A percentile compares a stretch with the other conserved stretches of the same genome.
phyloP scores from a whole-genome alignment of 2,797 vertebrate genomes.

The Oreochromis mossambicus region DNA sequence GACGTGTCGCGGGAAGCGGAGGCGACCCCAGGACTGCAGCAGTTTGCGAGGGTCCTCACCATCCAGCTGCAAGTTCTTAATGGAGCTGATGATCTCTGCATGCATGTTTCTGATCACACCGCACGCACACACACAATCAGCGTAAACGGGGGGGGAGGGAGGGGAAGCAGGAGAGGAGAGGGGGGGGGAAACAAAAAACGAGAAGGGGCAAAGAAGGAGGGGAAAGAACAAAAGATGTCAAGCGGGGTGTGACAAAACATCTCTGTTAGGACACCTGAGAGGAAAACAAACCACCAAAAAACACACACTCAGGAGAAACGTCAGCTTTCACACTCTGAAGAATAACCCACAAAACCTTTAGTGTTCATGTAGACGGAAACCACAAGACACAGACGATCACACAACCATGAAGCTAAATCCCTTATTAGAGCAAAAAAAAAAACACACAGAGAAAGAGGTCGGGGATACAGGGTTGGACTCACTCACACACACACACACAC shows the following conservation, averaged over 20 bases:
- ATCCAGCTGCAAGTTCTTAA: constrained; percentile 95
- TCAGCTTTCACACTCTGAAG: constrained; percentile 11
- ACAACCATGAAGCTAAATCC: constrained; percentile 57
- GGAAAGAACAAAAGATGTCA: neutral
- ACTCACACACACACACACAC: no score
- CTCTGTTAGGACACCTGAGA: constrained; percentile 52
- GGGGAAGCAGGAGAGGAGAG: constrained; percentile 2
- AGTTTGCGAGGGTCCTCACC: constrained; percentile 92
- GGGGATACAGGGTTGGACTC: constrained; percentile 20
- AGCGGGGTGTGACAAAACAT: constrained; percentile 30
- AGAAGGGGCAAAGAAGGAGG: constrained; percentile 1
- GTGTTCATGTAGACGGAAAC: constrained; percentile 15
- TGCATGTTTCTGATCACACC: constrained; percentile 88
- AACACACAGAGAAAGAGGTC: neutral
- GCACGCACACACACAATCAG: constrained; percentile 13
- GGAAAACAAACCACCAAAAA: constrained; percentile 4
- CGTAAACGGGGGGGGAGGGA: constrained; percentile 31
- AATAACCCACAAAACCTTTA: constrained; percentile 8
- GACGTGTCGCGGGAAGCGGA: constrained; percentile 85
- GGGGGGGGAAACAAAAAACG: neutral
- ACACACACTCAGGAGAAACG: neutral
- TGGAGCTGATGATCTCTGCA: constrained; percentile 96
- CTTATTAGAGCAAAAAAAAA: constrained; percentile 1
- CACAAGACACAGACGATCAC: constrained; percentile 50
- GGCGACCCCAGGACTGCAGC: constrained; percentile 89